Evolutionary conservation across 2,888 invertebrate genomes (phyloP), one percentile per base, ranked within the genome.

Genomic region (Drosophila greeni): DNA sequence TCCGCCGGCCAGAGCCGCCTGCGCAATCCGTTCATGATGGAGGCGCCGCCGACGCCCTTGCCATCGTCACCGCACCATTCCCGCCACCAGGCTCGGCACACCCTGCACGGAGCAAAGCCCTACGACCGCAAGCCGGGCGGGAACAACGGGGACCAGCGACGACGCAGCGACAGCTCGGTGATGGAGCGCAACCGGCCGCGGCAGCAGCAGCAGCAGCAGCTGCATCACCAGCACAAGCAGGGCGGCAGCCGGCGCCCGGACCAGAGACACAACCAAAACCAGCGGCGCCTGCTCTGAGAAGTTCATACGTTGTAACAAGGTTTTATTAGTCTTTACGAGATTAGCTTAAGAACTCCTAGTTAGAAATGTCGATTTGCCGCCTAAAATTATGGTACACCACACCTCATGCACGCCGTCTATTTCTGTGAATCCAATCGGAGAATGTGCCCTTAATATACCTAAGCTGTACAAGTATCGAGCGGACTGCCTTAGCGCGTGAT

Each of bases 221-320:
- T 56, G 43, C 45, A 66, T 43, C 60, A 67, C 29, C 66, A 74
- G 58, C 80, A 78, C 60, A 74, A 16, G 52, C 77, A 51, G 36
- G 85, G 82, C 12, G 80, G 82, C 43, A 81, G 75, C 64, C 67
- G 87, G 7, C 75, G 82, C 9, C 79, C 86, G 1, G 82, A 86
- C 23, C 86, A 86, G 29, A 73, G 86, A 18, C 75, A 61, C 18
- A 54, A 70, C 18, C 71, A 76, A 6, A 54, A 70, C 18, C 71
- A 76, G 20, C 74, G 79, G 23, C 72, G 76, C 64, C 60, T 73
- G 16, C 34, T 66, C 9, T 65, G 23, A 52, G 1, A 39, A 14
- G 11, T 24, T 3, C 40, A 12, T 49, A 42, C 40, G 24, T 42
- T 31, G 45, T 47, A 31, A 54, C 24, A 57, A 24, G 18, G 42